These are phyloP conservation scores for Micromys minutus DNA, from an alignment of 2,113 vertebrate genomes.

Conservation along the genomic window DNA sequence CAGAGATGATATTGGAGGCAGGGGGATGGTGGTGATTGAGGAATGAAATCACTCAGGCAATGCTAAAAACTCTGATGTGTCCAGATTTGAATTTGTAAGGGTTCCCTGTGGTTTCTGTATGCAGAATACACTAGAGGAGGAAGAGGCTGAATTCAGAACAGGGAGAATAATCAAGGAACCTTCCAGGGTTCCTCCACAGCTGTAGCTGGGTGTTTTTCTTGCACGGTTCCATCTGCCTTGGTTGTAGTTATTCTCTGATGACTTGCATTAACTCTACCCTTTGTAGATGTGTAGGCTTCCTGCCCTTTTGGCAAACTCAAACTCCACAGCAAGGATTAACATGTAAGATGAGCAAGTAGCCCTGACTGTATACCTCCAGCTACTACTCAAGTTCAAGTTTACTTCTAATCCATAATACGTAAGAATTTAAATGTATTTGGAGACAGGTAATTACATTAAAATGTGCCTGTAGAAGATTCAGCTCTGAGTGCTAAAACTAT, in stretches of 20 bases:
- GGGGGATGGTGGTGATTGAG: not conserved
- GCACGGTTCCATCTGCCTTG: not conserved
- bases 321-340: not conserved
- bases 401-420: not conserved
- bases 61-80: not conserved
- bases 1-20: not conserved
- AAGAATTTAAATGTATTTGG: not conserved
- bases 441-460: not conserved
- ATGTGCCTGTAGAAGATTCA: not conserved
- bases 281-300: not conserved
- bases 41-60: not conserved
- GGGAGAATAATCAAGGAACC: not conserved
- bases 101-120: not conserved
- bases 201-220: not conserved
- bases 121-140: not conserved
- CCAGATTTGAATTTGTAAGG: not conserved
- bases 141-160: not conserved
- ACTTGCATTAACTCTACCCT: not conserved
- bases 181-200: not conserved
- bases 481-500: not conserved
- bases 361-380: not conserved
- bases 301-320: slow-evolving; percentile 11
- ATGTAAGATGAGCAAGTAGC: not conserved
- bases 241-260: not conserved
- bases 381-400: not conserved